A percentile compares a stretch with the other conserved stretches of the same genome.
phyloP scores from a whole-genome alignment of 2,113 vertebrate genomes.

The Scolopax mira region DNA sequence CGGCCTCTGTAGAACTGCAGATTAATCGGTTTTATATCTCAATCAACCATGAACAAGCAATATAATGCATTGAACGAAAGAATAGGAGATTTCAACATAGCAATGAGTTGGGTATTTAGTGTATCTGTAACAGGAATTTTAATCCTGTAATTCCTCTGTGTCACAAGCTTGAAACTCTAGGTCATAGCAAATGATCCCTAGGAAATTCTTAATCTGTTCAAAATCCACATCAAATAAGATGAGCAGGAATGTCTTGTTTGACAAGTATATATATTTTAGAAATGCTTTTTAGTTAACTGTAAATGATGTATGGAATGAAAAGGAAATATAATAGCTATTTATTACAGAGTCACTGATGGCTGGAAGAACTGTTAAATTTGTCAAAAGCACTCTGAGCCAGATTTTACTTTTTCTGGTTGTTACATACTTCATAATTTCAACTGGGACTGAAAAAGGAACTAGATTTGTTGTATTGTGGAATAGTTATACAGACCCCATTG shows the following conservation, averaged over 20 bases:
- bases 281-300: not conserved
- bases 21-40: not conserved
- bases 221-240: not conserved
- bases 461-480: not conserved
- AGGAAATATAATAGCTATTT: not conserved
- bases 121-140: not conserved
- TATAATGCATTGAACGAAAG: not conserved
- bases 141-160: slow-evolving; percentile 19
- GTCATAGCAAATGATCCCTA: not conserved
- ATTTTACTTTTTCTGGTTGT: not conserved
- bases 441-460: not conserved
- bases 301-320: not conserved
- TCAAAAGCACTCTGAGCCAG: not conserved
- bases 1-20: not conserved
- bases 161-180: not conserved
- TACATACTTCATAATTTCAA: not conserved
- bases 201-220: not conserved
- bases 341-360: not conserved
- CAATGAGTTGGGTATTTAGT: not conserved
- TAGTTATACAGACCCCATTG: not conserved
- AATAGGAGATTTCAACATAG: not conserved
- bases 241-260: not conserved
- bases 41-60: not conserved
- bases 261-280: not conserved
- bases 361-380: not conserved